These are phyloP conservation scores for Aleadryas rufinucha DNA, from an alignment of 2,113 vertebrate genomes.

Conservation along the genomic window DNA sequence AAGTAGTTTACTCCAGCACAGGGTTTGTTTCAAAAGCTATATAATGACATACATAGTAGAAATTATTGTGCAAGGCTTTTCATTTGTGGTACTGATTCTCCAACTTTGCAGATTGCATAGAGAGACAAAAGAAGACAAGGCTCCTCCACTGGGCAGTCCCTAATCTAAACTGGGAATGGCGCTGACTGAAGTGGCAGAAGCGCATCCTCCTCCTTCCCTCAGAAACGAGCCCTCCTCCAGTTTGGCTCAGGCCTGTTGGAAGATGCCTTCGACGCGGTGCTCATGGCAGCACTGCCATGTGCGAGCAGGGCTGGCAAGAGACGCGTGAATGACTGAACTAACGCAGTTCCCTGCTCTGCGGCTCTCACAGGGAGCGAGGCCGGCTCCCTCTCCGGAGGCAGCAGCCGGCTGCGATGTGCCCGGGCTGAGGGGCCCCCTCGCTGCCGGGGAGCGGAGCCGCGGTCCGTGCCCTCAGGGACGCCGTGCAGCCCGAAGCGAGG, in stretches of 20 bases:
- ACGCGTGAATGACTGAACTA: fast-evolving
- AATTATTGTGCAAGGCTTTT: neutral
- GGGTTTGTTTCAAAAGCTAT: neutral
- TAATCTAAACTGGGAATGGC: neutral
- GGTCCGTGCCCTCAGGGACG: neutral
- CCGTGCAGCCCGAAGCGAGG: neutral
- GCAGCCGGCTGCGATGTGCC: fast-evolving
- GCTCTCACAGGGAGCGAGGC: fast-evolving
- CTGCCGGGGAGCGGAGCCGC: fast-evolving
- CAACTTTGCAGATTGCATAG: neutral
- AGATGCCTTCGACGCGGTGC: fast-evolving
- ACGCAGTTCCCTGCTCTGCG: fast-evolving
- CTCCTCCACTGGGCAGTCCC: neutral
- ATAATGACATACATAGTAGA: fast-evolving
- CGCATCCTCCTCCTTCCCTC: neutral
- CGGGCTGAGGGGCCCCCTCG: fast-evolving
- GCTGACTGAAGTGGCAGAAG: neutral
- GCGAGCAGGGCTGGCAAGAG: neutral
- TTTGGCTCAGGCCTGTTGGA: neutral
- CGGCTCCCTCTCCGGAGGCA: fast-evolving
- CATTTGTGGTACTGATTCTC: neutral
- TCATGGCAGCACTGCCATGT: neutral
- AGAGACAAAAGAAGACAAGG: neutral
- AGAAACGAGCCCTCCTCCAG: neutral
- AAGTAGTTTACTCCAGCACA: neutral